Conservation (phyloP, 2,113 vertebrate species). For the Pongo pygmaeus region DNA sequence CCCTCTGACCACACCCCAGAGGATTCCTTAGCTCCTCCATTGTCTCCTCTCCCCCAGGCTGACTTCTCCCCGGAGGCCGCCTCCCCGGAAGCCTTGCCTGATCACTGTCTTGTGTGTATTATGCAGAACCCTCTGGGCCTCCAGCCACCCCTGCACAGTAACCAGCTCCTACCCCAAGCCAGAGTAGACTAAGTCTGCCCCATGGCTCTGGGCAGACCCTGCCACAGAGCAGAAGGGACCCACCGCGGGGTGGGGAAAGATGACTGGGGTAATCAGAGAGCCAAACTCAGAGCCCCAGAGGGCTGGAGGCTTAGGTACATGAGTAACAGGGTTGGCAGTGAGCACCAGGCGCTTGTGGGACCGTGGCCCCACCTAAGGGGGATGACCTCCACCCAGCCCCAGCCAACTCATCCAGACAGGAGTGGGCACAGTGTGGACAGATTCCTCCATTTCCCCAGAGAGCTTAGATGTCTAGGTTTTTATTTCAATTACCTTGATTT, state of each 20-base stretch:
- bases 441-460: neutral
- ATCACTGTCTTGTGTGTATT: neutral
- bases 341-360: neutral
- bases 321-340: neutral
- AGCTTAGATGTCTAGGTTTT: neutral
- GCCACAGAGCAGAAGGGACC: neutral
- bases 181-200: neutral
- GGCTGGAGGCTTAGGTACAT: too few relatives aligned
- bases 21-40: neutral
- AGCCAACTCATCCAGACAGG: neutral
- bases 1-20: conserved; percentile 72
- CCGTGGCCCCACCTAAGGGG: too few relatives aligned
- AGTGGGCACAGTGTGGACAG: neutral
- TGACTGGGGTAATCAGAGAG: neutral
- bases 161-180: neutral
- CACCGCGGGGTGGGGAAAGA: neutral
- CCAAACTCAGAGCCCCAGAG: too few relatives aligned
- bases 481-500: neutral
- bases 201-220: too few relatives aligned
- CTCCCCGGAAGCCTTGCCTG: neutral
- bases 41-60: neutral
- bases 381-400: neutral
- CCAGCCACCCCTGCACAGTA: neutral
- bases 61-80: neutral
- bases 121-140: neutral